Conservation (phyloP, 2,888 invertebrate genomes). For the Euzetes globulus region DNA sequence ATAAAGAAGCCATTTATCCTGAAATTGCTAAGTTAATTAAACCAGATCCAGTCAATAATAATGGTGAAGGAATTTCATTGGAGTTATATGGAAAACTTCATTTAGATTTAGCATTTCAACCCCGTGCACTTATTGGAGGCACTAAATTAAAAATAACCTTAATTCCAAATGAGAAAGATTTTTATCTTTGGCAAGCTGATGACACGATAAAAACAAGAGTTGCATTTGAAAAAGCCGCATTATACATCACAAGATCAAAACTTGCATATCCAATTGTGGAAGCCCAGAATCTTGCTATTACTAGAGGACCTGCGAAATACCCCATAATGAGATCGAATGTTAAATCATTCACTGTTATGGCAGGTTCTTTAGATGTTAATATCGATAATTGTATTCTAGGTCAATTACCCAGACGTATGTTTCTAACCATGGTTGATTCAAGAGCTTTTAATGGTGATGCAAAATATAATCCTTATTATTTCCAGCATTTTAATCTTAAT, state of each 20-base stretch:
- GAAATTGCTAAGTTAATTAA: no score
- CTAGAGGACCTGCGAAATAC: not conserved
- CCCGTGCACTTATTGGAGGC: not conserved
- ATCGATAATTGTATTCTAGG: not conserved
- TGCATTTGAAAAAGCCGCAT: not conserved
- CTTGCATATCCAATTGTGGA: not conserved
- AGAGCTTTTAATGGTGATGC: not conserved
- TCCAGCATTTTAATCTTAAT: not conserved
- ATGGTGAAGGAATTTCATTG: not conserved
- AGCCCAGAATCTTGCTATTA: not conserved
- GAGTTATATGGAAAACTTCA: conserved; percentile 1
- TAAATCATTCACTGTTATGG: not conserved
- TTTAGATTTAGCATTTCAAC: conserved; percentile 19
- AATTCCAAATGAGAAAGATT: not conserved
- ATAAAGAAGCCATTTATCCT: no score
- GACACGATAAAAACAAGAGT: not conserved
- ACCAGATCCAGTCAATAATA: not conserved
- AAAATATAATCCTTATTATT: not conserved
- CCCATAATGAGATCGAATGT: conserved; percentile 4
- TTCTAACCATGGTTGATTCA: not conserved
- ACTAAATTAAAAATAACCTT: not conserved
- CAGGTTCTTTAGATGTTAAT: not conserved
- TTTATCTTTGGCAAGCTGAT: not conserved
- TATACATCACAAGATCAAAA: not conserved
- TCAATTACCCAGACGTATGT: not conserved